Conservation (phyloP, 2,113 vertebrate species). For the Pionites leucogaster region DNA sequence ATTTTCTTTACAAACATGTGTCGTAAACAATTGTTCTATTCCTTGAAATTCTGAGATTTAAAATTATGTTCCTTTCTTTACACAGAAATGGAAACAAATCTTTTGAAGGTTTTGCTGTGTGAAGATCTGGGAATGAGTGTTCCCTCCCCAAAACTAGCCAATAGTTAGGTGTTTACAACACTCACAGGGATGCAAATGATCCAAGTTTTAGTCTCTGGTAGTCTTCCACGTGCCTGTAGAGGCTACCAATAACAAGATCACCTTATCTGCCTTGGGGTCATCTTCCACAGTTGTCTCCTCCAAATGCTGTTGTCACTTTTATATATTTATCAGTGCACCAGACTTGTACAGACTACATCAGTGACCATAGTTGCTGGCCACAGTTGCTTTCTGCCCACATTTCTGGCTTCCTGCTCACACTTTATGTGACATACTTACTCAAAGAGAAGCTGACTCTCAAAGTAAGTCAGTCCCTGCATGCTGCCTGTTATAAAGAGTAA, state of each 20-base stretch:
- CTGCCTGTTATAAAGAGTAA: not conserved
- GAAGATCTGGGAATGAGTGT: not conserved
- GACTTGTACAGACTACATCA: not conserved
- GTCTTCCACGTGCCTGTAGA: not conserved
- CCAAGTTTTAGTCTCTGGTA: not conserved
- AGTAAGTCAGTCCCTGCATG: not conserved
- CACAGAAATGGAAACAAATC: conserved; percentile 15
- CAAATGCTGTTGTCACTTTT: not conserved
- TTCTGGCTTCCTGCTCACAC: not conserved
- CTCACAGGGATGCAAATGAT: not conserved
- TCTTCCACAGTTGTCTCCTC: not conserved
- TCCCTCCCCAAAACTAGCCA: conserved; percentile 48
- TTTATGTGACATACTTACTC: not conserved
- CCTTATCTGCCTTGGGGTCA: not conserved
- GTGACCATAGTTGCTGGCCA: not conserved
- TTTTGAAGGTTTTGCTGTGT: conserved; percentile 28
- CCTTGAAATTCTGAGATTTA: conserved; percentile 58
- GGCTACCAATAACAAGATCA: not conserved
- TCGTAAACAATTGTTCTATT: conserved; percentile 55
- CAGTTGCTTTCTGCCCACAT: not conserved
- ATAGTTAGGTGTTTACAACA: not conserved
- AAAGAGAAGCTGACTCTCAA: not conserved
- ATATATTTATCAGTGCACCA: not conserved
- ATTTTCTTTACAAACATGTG: conserved; percentile 66
- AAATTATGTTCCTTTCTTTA: conserved; percentile 20